Evolutionary conservation across 2,888 invertebrate species (phyloP), one percentile per base, ranked within the genome.

Genomic region (Pyrrhopygopsis socrates): DNA sequence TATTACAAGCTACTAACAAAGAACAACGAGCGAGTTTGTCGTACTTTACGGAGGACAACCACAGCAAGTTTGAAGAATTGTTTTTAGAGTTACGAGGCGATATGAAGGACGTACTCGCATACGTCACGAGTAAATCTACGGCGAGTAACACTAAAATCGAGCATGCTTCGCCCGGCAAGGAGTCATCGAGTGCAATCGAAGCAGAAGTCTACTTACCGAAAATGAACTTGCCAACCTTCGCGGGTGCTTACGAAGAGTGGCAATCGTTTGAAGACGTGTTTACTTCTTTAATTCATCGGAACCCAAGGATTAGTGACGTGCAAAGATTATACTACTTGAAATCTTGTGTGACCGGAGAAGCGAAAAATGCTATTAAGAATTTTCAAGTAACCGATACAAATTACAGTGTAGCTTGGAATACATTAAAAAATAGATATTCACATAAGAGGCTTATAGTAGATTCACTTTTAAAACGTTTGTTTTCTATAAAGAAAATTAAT

Each of bases 261-360:
- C 63, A 63, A 30, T 45, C 76, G 15, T 76, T 65, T 65, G 65
- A 65, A 29, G 76, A 76, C 15, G 9, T 65, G 20, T 76, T 76
- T 45, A 20, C 11, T 29, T 63, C 76, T 4, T 22, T 76, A 8
- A 65, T 76, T 65, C 65, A 76, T 27, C 78, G 78, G 9, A 91
- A 91, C 34, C 29, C 63, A 24, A 76, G 5, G 63, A 29, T 89
- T 13, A 70, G 54, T 18, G 29, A 70, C 1, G 88, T 91, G 2
- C 88, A 91, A 78, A 92, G 88, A 67, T 30, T 90, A 18, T 87
- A 91, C 45, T 91, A 91, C 63, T 60, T 92, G 58, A 92, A 91
- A 27, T 81, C 86, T 20, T 81, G 83, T 81, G 74, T 92, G 24
- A 60, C 74, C 0, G 89, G 91, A 9, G 91, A 92, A 67, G 67